Conservation (phyloP, 2,113 vertebrate species). For the Phalacrocorax pelagicus region DNA sequence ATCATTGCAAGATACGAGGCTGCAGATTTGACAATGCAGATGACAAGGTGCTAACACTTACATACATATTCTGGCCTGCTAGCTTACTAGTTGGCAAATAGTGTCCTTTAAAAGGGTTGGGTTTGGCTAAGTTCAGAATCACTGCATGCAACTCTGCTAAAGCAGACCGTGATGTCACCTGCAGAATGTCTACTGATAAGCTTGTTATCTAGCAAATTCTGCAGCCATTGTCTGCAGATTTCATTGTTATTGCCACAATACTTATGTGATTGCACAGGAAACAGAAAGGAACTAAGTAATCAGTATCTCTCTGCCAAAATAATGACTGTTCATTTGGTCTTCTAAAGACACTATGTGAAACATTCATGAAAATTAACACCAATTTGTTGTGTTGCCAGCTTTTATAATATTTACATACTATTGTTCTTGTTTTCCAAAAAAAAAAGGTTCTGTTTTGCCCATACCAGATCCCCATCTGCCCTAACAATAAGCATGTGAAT, state of each 20-base stretch:
- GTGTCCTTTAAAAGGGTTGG: neutral
- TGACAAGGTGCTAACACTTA: neutral
- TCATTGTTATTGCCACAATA: conserved; percentile 31
- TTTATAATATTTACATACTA: neutral
- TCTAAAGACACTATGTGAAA: neutral
- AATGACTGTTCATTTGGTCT: neutral
- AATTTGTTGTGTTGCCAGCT: neutral
- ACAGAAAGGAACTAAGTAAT: neutral
- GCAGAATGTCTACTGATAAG: neutral
- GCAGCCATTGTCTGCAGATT: neutral
- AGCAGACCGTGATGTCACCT: neutral
- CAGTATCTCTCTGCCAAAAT: neutral
- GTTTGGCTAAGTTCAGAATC: neutral
- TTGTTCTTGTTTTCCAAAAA: neutral
- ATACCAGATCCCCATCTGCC: neutral
- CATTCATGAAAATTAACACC: neutral
- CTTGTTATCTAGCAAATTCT: neutral
- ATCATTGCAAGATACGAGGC: neutral
- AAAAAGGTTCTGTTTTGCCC: neutral
- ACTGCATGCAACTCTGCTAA: neutral
- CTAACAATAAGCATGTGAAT: neutral
- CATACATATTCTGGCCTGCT: rapidly evolving
- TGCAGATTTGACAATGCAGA: neutral
- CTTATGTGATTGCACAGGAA: conserved; percentile 26
- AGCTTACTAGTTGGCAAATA: neutral